These are phyloP conservation scores for Meloidogyne exigua DNA, from an alignment of 1,140 invertebrate genomes.

Conservation along the genomic window DNA sequence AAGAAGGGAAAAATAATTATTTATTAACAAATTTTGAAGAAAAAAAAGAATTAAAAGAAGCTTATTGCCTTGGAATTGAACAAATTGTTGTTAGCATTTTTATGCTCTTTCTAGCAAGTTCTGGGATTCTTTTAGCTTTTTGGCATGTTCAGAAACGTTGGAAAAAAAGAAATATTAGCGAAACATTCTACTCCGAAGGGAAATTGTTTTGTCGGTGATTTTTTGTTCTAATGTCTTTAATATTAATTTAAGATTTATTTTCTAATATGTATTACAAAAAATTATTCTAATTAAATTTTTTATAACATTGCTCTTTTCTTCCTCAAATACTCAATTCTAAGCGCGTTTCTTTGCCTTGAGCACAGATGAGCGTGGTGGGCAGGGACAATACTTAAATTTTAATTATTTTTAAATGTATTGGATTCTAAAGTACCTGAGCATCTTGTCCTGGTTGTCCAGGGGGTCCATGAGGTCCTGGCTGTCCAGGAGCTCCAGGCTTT, in stretches of 20 bases:
- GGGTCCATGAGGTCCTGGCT: not conserved
- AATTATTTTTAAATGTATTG: not conserved
- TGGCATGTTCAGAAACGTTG: not conserved
- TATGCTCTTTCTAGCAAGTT: not conserved
- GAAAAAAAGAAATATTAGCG: not conserved
- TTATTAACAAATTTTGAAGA: not conserved
- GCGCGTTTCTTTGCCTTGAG: slow-evolving; percentile 12
- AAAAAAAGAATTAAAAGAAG: not conserved
- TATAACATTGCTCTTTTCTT: not conserved
- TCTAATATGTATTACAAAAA: not conserved
- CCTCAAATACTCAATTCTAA: not conserved
- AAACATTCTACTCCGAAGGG: not conserved
- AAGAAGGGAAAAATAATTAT: not conserved
- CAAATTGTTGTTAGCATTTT: not conserved
- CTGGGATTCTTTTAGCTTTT: not conserved
- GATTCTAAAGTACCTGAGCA: not conserved
- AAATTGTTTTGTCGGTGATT: not conserved
- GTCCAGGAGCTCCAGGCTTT: slow-evolving; percentile 11
- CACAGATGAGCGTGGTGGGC: slow-evolving; percentile 10
- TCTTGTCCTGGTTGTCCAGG: slow-evolving; percentile 18
- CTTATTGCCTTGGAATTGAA: not conserved
- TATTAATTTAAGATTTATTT: not conserved
- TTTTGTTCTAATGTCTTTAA: not conserved
- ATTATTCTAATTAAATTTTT: not conserved
- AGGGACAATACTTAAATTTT: slow-evolving; percentile 13